phyloP scores from a whole-genome alignment of 1,140 invertebrate genomes.

The Hermatobates lingyangjiaoensis region DNA sequence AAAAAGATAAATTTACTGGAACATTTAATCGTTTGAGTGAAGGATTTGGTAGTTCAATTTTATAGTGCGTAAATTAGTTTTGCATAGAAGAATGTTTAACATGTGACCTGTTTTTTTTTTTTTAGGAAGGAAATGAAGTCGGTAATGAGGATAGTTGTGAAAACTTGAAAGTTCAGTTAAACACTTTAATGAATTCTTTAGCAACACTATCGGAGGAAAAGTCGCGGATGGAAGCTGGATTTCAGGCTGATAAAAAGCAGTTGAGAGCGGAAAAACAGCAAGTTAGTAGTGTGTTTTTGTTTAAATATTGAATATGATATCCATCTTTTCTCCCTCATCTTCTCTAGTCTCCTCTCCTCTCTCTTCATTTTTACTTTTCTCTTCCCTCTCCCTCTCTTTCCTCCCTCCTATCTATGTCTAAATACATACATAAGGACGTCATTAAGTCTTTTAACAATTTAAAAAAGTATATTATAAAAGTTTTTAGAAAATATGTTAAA shows the following conservation, averaged over 20 bases:
- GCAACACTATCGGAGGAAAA: constrained; percentile 65
- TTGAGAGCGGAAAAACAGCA: constrained; percentile 43
- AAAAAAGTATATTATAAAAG: too few species aligned
- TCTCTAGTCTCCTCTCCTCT: too few species aligned
- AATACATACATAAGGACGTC: too few species aligned
- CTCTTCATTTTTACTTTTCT: constrained; percentile 15
- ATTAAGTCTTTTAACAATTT: too few species aligned
- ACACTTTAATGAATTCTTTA: constrained; percentile 49
- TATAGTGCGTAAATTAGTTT: too few species aligned
- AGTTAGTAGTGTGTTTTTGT: constrained; percentile 19
- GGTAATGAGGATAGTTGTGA: constrained; percentile 18
- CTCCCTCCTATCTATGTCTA: constrained; percentile 14
- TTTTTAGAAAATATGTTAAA: too few species aligned
- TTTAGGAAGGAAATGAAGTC: neutral
- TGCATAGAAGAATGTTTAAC: too few species aligned
- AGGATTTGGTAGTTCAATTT: too few species aligned
- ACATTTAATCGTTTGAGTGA: too few species aligned
- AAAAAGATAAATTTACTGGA: too few species aligned
- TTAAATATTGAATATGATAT: constrained; percentile 3
- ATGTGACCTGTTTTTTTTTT: too few species aligned
- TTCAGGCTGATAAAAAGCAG: constrained; percentile 57
- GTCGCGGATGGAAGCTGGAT: constrained; percentile 60
- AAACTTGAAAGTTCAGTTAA: constrained; percentile 32
- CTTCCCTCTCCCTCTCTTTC: neutral
- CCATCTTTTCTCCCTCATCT: too few species aligned